phyloP scores from a whole-genome alignment of 37 sponge, comb jelly and placozoan genomes.

The Axinella damicornis region DNA sequence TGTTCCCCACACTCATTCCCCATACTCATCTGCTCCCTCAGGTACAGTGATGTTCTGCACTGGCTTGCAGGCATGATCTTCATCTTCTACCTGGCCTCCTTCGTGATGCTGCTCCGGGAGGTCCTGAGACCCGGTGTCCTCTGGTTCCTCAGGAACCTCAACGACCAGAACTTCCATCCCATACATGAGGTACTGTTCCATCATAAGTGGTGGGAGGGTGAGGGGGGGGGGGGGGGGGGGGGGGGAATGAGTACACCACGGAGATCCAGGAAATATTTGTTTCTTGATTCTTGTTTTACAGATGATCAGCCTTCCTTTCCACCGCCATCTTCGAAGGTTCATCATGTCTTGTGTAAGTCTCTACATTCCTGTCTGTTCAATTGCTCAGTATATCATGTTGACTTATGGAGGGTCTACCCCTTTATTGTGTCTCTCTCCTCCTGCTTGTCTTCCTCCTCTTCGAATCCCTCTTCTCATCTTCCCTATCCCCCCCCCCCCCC shows the following conservation, averaged over 20 bases:
- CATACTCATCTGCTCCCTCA: not conserved
- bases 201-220: no score
- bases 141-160: slow-evolving; percentile 96
- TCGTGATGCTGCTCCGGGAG: slow-evolving; percentile 93
- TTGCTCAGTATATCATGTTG: no score
- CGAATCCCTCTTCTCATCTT: no score
- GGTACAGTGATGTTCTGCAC: slow-evolving; percentile 91
- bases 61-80: slow-evolving; percentile 97
- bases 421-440: no score
- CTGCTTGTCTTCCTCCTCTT: no score
- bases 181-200: slow-evolving; percentile 93
- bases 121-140: slow-evolving; percentile 94
- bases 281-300: slow-evolving; percentile 35
- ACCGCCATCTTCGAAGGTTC: slow-evolving; percentile 84
- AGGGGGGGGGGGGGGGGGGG: no score
- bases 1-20: not conserved
- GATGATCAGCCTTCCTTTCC: slow-evolving; percentile 86
- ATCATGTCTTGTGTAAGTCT: slow-evolving; percentile 85
- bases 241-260: no score
- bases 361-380: not conserved
- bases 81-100: slow-evolving; percentile 96
- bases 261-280: not conserved
- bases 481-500: not conserved
- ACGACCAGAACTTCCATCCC: slow-evolving; percentile 97
- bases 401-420: no score